Evolutionary conservation across 2,113 vertebrate species (phyloP).

Genomic region (Terrapene triunguis): DNA sequence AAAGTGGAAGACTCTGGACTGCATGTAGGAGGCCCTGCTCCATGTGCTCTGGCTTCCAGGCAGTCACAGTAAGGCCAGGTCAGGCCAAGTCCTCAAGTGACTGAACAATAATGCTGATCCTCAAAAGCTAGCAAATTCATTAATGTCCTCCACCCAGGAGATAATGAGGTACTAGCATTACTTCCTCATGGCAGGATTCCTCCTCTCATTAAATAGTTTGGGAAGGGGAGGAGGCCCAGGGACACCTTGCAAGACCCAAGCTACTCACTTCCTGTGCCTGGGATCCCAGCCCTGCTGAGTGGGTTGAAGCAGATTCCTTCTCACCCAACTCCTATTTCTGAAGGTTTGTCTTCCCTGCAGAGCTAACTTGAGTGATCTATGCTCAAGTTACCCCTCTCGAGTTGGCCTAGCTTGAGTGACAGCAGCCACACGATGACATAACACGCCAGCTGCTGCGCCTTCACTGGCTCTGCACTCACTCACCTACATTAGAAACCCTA

Average conservation of each 20-base stretch:
- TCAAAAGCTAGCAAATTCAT: slow-evolving; percentile 38
- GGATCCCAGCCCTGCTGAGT: neutral
- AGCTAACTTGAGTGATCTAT: neutral
- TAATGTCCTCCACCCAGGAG: slow-evolving; percentile 45
- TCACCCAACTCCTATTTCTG: neutral
- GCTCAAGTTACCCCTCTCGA: neutral
- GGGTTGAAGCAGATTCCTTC: neutral
- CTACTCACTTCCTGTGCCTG: neutral
- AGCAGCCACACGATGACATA: neutral
- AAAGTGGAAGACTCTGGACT: neutral
- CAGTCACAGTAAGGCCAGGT: neutral
- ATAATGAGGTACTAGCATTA: slow-evolving; percentile 41
- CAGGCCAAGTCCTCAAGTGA: neutral
- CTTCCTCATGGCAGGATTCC: slow-evolving; percentile 5
- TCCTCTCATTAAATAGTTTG: slow-evolving; percentile 17
- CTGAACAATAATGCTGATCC: slow-evolving; percentile 43
- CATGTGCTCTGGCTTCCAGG: neutral
- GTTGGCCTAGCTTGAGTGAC: neutral
- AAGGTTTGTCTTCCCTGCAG: neutral
- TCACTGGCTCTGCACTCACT: neutral
- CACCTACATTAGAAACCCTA: neutral
- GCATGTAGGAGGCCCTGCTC: neutral
- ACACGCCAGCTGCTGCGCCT: neutral
- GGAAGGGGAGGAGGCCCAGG: neutral
- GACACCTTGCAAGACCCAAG: neutral